These are phyloP conservation scores for Abscondita cerata DNA, from an alignment of 2,888 invertebrate species.

Conservation along the genomic window DNA sequence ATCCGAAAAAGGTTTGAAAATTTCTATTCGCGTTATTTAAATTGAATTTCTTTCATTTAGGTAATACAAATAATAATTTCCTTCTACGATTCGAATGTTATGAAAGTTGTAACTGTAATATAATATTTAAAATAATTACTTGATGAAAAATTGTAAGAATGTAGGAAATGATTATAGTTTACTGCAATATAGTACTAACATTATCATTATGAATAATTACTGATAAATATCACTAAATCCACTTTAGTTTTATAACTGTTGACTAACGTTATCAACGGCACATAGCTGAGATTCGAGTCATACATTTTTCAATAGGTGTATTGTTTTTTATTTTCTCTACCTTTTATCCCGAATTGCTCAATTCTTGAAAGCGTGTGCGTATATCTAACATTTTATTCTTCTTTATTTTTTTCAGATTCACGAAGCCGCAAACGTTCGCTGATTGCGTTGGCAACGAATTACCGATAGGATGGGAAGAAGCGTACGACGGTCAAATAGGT, in stretches of 20 bases:
- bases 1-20: slow-evolving; percentile 10
- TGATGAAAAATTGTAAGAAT: slow-evolving; percentile 7
- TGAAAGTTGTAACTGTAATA: slow-evolving; percentile 6
- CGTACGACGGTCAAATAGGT: slow-evolving; percentile 92
- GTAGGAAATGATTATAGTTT: slow-evolving; percentile 10
- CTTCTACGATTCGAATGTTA: not conserved
- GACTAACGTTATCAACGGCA: slow-evolving; percentile 1
- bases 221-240: slow-evolving; percentile 7
- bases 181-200: not conserved
- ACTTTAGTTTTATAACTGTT: slow-evolving; percentile 10
- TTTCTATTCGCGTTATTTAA: slow-evolving; percentile 11
- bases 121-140: slow-evolving; percentile 4
- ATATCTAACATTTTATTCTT: too few species aligned
- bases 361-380: too few species aligned
- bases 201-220: slow-evolving; percentile 6
- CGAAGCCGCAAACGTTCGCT: slow-evolving; percentile 96
- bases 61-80: slow-evolving; percentile 10
- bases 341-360: too few species aligned
- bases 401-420: slow-evolving; percentile 77
- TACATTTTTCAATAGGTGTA: not conserved
- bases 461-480: slow-evolving; percentile 97
- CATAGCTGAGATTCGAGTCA: not conserved
- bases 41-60: slow-evolving; percentile 4
- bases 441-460: slow-evolving; percentile 98
- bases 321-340: too few species aligned